Evolutionary conservation across 2,888 invertebrate genomes (phyloP).

Genomic region (Reticulitermes lucifugus): DNA sequence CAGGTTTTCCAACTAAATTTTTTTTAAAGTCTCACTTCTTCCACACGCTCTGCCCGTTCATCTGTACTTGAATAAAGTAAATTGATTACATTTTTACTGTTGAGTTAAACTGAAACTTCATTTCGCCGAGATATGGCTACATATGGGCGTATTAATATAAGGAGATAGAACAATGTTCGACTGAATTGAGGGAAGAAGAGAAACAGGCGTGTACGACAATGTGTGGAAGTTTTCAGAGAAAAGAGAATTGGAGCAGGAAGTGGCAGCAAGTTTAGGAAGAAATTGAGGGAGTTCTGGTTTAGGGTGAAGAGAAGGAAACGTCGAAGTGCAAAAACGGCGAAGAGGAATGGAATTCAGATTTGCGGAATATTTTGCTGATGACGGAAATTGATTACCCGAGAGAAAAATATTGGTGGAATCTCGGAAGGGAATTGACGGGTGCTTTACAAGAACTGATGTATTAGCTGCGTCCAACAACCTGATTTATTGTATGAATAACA

Average conservation of each 20-base stretch:
- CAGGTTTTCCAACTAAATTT: no score
- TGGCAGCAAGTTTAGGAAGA: background rate
- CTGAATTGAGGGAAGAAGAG: no score
- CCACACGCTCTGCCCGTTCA: no score
- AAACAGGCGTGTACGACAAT: background rate
- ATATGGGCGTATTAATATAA: background rate
- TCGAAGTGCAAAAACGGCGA: background rate
- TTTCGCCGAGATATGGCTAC: no score
- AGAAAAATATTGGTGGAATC: background rate
- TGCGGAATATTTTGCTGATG: conserved; percentile 14
- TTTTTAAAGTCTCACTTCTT: no score
- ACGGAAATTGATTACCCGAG: background rate
- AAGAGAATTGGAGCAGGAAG: background rate
- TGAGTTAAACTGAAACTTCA: no score
- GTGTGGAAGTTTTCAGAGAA: background rate
- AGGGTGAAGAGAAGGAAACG: background rate
- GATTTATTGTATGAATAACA: background rate
- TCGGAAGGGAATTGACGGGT: background rate
- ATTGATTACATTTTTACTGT: no score
- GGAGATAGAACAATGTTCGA: background rate
- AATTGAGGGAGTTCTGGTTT: background rate
- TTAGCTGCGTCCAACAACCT: no score
- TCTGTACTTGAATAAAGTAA: no score
- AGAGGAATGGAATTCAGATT: conserved; percentile 7
- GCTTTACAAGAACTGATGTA: background rate